A percentile compares a stretch with the other conserved stretches of the same genome.
Evolutionary conservation across 2,888 invertebrate species (phyloP).

Genomic region (Thymelicus acteon): DNA sequence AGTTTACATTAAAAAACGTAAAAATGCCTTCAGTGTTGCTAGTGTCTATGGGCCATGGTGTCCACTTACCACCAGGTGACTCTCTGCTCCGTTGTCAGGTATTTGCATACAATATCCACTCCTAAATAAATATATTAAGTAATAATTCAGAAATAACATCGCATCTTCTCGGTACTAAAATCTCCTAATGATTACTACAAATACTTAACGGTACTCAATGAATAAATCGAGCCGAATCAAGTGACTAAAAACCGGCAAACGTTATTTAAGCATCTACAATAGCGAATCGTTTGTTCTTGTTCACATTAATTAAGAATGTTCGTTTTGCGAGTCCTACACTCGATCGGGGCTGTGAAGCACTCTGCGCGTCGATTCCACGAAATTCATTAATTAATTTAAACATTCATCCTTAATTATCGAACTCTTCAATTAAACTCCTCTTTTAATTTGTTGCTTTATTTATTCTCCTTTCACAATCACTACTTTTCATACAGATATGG

Average conservation of each 20-base stretch:
- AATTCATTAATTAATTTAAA: constrained; percentile 81
- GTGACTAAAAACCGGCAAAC: constrained; percentile 58
- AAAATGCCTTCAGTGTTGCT: too few relatives aligned
- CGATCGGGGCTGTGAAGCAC: constrained; percentile 50
- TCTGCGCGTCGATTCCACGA: constrained; percentile 61
- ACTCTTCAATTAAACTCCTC: constrained; percentile 76
- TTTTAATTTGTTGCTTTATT: constrained; percentile 78
- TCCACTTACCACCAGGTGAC: too few relatives aligned
- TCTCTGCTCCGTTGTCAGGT: too few relatives aligned
- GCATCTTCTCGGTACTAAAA: too few relatives aligned
- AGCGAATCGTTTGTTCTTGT: constrained; percentile 68
- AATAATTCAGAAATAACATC: too few relatives aligned
- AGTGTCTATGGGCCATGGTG: too few relatives aligned
- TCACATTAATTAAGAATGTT: constrained; percentile 75
- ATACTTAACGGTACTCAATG: constrained; percentile 53
- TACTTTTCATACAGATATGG: constrained; percentile 59
- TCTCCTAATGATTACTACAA: constrained; percentile 17
- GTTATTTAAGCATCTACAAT: constrained; percentile 62
- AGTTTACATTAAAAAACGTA: too few relatives aligned
- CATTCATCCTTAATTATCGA: constrained; percentile 82
- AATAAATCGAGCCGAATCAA: constrained; percentile 51
- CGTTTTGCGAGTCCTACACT: constrained; percentile 63
- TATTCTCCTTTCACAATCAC: constrained; percentile 50
- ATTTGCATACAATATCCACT: too few relatives aligned
- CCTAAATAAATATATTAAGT: too few relatives aligned